phyloP scores from a whole-genome alignment of 2,888 invertebrate genomes.

The Tridacna gigas region DNA sequence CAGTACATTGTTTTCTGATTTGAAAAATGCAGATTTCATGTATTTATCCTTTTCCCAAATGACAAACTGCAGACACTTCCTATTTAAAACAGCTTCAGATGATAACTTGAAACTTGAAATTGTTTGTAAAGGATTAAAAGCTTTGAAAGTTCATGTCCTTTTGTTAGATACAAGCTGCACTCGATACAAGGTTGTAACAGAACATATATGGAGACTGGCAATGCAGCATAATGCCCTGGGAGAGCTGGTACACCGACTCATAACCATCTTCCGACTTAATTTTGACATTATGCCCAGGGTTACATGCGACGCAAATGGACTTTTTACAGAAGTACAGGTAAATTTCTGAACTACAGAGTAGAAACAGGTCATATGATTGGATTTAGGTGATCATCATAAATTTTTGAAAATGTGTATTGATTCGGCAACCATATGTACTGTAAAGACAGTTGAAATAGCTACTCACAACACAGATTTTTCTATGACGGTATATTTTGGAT shows the following conservation, averaged over 20 bases:
- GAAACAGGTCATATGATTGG: not conserved
- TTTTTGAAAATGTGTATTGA: not conserved
- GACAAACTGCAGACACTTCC: too few species aligned
- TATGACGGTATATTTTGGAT: not conserved
- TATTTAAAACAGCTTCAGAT: too few species aligned
- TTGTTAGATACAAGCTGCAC: not conserved
- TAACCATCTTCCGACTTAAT: constrained; percentile 3
- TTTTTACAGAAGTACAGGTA: constrained; percentile 5
- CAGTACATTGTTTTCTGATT: too few species aligned
- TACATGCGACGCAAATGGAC: not conserved
- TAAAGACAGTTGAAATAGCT: not conserved
- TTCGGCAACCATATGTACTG: not conserved
- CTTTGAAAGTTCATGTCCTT: not conserved
- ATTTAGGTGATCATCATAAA: not conserved
- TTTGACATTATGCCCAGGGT: not conserved
- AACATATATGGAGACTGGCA: not conserved
- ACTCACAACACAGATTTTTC: not conserved
- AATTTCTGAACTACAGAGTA: not conserved
- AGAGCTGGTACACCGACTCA: not conserved
- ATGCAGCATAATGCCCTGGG: not conserved
- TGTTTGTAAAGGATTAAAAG: not conserved
- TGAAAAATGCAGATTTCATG: too few species aligned
- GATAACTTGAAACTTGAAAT: too few species aligned
- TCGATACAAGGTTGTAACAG: not conserved
- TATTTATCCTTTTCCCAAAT: too few species aligned